A percentile compares a stretch with the other conserved stretches of the same genome.
Conservation (phyloP, 1,140 invertebrate genomes). For the Anadara kagoshimensis region DNA sequence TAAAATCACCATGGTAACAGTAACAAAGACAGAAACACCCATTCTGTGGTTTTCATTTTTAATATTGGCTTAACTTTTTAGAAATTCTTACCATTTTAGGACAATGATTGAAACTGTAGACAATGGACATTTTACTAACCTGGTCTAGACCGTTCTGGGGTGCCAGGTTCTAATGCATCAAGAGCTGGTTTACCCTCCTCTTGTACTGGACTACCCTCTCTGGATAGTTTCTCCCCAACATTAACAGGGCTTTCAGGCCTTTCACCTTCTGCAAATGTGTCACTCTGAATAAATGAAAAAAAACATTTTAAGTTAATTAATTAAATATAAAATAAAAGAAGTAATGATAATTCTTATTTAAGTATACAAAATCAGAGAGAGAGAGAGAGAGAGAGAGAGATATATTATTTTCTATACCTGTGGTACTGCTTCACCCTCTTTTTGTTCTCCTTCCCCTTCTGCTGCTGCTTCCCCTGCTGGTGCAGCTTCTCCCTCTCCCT, state of each 20-base stretch:
- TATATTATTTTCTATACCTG: too few species aligned
- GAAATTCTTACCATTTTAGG: too few species aligned
- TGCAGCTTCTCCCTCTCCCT: constrained; percentile 20
- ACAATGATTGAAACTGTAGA: too few species aligned
- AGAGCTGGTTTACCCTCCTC: constrained; percentile 32
- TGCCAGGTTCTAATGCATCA: constrained; percentile 52
- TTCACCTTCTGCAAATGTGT: constrained; percentile 64
- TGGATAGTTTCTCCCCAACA: constrained; percentile 62
- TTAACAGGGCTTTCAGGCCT: constrained; percentile 54
- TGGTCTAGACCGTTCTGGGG: constrained; percentile 59
- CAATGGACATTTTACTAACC: constrained; percentile 16
- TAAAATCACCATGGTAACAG: too few species aligned
- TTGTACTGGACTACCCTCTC: constrained; percentile 56
- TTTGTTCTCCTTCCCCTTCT: constrained; percentile 13
- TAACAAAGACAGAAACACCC: too few species aligned
- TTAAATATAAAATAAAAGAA: not conserved
- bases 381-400: too few species aligned
- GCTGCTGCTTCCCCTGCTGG: constrained; percentile 23
- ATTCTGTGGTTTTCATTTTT: too few species aligned
- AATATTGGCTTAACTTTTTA: too few species aligned
- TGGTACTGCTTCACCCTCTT: constrained; percentile 21
- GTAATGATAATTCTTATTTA: too few species aligned
- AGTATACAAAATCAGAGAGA: too few species aligned
- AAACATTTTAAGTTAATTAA: not conserved
- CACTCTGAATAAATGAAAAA: constrained; percentile 47